These are phyloP conservation scores for Trichacis sp. DNA, from an alignment of 2,888 invertebrate genomes.

Conservation along the genomic window DNA sequence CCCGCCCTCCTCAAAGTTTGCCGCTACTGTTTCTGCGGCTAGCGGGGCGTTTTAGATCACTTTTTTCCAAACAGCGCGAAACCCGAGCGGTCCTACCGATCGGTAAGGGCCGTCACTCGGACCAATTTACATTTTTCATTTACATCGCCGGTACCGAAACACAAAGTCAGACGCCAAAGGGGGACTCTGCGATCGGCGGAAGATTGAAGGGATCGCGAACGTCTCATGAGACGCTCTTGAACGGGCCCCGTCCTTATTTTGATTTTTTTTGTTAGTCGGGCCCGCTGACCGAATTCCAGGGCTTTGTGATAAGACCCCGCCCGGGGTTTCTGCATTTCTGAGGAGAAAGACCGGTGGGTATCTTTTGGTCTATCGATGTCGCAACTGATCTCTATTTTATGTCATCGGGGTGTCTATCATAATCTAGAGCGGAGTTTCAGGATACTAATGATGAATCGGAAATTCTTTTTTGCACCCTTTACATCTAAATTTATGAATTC, in stretches of 20 bases:
- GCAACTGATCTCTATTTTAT: too few species aligned
- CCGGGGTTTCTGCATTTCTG: too few species aligned
- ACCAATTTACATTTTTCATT: constrained; percentile 67
- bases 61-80: constrained; percentile 54
- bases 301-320: not conserved
- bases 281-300: constrained; percentile 43
- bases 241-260: constrained; percentile 39
- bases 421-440: too few species aligned
- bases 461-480: too few species aligned
- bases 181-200: constrained; percentile 30
- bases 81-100: constrained; percentile 49
- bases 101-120: constrained; percentile 58
- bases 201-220: constrained; percentile 44
- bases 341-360: too few species aligned
- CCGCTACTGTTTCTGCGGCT: constrained; percentile 35
- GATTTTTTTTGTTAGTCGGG: constrained; percentile 60
- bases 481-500: too few species aligned
- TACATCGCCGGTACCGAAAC: constrained; percentile 44
- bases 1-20: constrained; percentile 34
- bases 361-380: too few species aligned
- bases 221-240: constrained; percentile 35
- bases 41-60: constrained; percentile 52
- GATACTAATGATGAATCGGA: too few species aligned
- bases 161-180: constrained; percentile 23
- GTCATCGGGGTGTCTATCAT: too few species aligned